Evolutionary conservation across 2,797 vertebrate genomes (phyloP).

Genomic region (Clarias fuscus): DNA sequence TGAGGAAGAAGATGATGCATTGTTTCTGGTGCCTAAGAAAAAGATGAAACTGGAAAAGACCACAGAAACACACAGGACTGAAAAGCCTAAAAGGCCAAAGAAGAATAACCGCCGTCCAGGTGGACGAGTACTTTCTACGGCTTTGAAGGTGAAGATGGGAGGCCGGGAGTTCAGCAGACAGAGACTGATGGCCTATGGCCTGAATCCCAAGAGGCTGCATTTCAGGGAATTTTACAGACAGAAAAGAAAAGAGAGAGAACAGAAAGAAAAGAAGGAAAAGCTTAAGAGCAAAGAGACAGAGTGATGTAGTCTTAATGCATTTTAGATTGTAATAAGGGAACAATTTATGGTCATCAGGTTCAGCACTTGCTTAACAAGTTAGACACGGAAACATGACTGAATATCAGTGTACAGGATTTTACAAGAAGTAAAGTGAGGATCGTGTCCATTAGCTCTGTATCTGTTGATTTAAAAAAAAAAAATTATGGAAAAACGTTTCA

Average conservation of each 20-base stretch:
- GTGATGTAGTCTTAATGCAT: slow-evolving; percentile 18
- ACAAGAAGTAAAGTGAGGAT: neutral
- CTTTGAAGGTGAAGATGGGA: slow-evolving; percentile 72
- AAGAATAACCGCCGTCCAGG: slow-evolving; percentile 62
- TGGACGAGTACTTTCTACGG: slow-evolving; percentile 57
- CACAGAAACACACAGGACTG: slow-evolving; percentile 39
- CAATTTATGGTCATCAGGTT: neutral
- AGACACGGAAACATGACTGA: neutral
- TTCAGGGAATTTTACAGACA: slow-evolving; percentile 80
- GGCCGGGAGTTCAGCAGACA: slow-evolving; percentile 81
- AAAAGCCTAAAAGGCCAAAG: slow-evolving; percentile 56
- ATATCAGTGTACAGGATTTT: neutral
- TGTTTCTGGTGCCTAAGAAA: slow-evolving; percentile 64
- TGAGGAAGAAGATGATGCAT: slow-evolving; percentile 48
- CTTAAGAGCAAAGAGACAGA: slow-evolving; percentile 57
- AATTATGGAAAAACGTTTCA: neutral
- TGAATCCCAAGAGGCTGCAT: slow-evolving; percentile 85
- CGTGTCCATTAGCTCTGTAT: neutral
- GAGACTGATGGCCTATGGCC: slow-evolving; percentile 85
- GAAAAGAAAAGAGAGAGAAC: slow-evolving; percentile 67
- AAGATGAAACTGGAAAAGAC: slow-evolving; percentile 61
- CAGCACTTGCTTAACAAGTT: neutral
- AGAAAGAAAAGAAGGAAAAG: slow-evolving; percentile 63
- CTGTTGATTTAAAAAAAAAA: too few species aligned
- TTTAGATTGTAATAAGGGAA: neutral